Base-by-base conservation (phyloP, 2,797 vertebrate genomes). In the Gobionotothen gibberifrons region DNA sequence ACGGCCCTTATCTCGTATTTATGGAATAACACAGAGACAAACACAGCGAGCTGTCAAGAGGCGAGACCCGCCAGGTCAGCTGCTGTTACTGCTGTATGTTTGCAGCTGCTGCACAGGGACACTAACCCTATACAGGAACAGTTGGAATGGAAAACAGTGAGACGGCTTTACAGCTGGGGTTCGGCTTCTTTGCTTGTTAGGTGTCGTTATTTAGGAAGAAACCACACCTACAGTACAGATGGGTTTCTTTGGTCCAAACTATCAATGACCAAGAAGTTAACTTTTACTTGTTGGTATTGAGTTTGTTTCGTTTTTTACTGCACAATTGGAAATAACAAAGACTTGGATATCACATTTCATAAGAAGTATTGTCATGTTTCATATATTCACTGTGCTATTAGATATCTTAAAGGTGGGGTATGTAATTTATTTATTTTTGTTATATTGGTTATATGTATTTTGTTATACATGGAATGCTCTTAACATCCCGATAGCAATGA, bases 11-110 rank as follows among this genome's bases (percentile, higher is more conserved):
- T 91, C 82, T 86, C 1, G 47, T 89, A 88, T 88, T 90, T 82
- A 86, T 86, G 90, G 91, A 86, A 90, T 82, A 90, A 86, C 84
- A 85, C 59, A 59, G 73, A 88, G 83, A 85, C 81, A 86, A 88
- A 88, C 86, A 89, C 63, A 14, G 58, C 26, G 61, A 48, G 0
- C 51, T 76, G 85, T 89, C 84, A 81, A 69, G 85, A 85, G 82
- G 73, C 77, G 9, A 60, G 87, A 90, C 82, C 82, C 74, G 21
- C 47, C 7, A 74, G 89, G 87, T 89, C 83, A 85, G 72, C 51
- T 6, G 80, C 71, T 84, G 83, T 72, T 87, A 52, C 79, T 54
- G 76, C 66, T 57, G 68, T 65, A 78, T 78, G 17, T 81, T 75
- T 83, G 56, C 79, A 89, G 79, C 81, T 85, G 72, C 73, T 66